Evolutionary conservation across 2,888 invertebrate genomes (phyloP).

Genomic region (Mamestra brassicae): DNA sequence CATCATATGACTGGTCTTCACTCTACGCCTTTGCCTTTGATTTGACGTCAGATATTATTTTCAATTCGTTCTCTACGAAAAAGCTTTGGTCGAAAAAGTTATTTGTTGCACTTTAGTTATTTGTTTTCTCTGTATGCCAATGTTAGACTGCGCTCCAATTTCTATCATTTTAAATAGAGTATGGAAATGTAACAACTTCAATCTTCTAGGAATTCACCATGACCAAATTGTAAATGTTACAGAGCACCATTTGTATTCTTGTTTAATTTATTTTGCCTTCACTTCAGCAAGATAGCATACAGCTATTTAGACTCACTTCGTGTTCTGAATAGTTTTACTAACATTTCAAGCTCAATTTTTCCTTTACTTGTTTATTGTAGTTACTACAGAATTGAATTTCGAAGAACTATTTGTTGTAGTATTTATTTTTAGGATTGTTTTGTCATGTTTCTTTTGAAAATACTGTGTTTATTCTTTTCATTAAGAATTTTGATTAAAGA

Average conservation of each 20-base stretch:
- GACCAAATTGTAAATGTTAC: constrained; percentile 24
- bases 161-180: neutral
- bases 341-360: constrained; percentile 36
- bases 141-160: neutral
- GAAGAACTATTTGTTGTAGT: constrained; percentile 15
- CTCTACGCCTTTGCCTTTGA: constrained; percentile 37
- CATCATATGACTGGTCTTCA: constrained; percentile 54
- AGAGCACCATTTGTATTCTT: constrained; percentile 36
- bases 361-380: constrained; percentile 34
- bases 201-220: constrained; percentile 6
- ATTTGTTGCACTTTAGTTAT: constrained; percentile 11
- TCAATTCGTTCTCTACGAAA: neutral
- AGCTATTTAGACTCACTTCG: constrained; percentile 36
- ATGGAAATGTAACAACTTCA: neutral
- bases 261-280: constrained; percentile 42
- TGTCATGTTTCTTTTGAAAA: too few relatives aligned
- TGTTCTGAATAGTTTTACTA: constrained; percentile 49
- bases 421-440: neutral
- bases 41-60: constrained; percentile 44
- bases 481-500: constrained; percentile 8
- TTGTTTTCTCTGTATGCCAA: constrained; percentile 8
- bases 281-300: constrained; percentile 32
- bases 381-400: constrained; percentile 31
- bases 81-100: constrained; percentile 21
- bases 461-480: too few relatives aligned